Percentiles rank a stretch among this genome's conserved stretches.
phyloP scores from a whole-genome alignment of 2,888 invertebrate species.

The Noctuana brunneofusca region DNA sequence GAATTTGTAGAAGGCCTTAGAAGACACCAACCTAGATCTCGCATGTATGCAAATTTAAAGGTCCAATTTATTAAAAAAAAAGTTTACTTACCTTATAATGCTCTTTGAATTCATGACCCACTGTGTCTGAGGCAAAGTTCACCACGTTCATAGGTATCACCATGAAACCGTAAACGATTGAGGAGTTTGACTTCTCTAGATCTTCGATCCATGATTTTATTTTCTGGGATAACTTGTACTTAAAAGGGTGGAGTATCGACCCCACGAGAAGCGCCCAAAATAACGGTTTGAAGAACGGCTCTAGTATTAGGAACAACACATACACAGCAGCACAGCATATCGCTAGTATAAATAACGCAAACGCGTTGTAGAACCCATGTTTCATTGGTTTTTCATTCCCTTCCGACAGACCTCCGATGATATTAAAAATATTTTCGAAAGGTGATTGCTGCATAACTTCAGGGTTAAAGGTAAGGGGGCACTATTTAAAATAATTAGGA shows the following conservation, averaged over 20 bases:
- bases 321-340: slow-evolving; percentile 87
- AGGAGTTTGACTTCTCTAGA: slow-evolving; percentile 85
- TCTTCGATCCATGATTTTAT: slow-evolving; percentile 91
- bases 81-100: slow-evolving; percentile 83
- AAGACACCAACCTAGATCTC: no score
- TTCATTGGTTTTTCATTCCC: slow-evolving; percentile 95
- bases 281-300: slow-evolving; percentile 96
- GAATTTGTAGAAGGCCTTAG: no score
- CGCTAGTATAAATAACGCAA: slow-evolving; percentile 89
- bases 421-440: slow-evolving; percentile 87
- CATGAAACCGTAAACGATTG: slow-evolving; percentile 83
- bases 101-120: slow-evolving; percentile 87
- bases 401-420: slow-evolving; percentile 86
- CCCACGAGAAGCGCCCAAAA: slow-evolving; percentile 98
- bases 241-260: slow-evolving; percentile 98
- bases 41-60: no score
- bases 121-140: slow-evolving; percentile 88
- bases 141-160: slow-evolving; percentile 89
- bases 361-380: slow-evolving; percentile 94
- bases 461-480: background rate
- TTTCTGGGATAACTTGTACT: slow-evolving; percentile 89
- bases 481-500: slow-evolving; percentile 49
- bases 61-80: no score
- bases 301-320: slow-evolving; percentile 92
- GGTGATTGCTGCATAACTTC: slow-evolving; percentile 78